Percentiles rank a stretch among this genome's conserved stretches.
Evolutionary conservation across 2,113 vertebrate species (phyloP).

Genomic region (Rhinichthys klamathensis): DNA sequence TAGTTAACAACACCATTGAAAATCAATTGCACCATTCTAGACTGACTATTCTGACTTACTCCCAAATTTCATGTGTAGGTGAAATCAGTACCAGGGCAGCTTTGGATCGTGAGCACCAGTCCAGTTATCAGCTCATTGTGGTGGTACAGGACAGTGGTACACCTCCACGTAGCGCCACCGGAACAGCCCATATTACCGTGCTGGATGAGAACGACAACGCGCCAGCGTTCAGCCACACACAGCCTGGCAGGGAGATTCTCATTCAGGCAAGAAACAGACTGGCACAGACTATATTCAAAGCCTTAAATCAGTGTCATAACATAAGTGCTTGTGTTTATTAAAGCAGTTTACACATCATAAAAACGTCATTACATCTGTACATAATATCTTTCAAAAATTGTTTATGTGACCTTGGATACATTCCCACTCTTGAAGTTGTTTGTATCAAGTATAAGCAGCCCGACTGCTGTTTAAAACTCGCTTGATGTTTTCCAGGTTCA

Average conservation of each 20-base stretch:
- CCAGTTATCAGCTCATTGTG: conserved; percentile 91
- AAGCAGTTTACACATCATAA: conserved; percentile 43
- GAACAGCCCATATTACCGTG: conserved; percentile 87
- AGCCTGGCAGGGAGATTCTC: conserved; percentile 78
- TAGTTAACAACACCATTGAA: neutral
- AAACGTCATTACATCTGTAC: conserved; percentile 24
- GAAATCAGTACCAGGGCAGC: conserved; percentile 88
- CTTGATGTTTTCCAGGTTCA: conserved; percentile 77
- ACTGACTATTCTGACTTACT: neutral
- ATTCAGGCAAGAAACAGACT: conserved; percentile 76
- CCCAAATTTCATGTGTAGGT: conserved; percentile 69
- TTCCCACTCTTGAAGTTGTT: conserved; percentile 33
- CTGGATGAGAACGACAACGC: conserved; percentile 94
- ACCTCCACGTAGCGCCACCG: conserved; percentile 88
- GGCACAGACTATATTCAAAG: neutral
- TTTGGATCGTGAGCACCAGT: conserved; percentile 91
- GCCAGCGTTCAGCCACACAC: conserved; percentile 82
- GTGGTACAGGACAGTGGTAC: conserved; percentile 91
- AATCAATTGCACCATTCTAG: neutral
- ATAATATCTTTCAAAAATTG: conserved; percentile 24
- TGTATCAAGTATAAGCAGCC: conserved; percentile 5
- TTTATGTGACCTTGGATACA: conserved; percentile 1
- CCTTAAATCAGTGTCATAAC: conserved; percentile 23
- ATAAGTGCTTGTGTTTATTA: conserved; percentile 20
- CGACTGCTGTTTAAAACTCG: conserved; percentile 12